A percentile compares a stretch with the other conserved stretches of the same genome.
Evolutionary conservation across 2,888 invertebrate genomes (phyloP).

Genomic region (Agrotis clavis): DNA sequence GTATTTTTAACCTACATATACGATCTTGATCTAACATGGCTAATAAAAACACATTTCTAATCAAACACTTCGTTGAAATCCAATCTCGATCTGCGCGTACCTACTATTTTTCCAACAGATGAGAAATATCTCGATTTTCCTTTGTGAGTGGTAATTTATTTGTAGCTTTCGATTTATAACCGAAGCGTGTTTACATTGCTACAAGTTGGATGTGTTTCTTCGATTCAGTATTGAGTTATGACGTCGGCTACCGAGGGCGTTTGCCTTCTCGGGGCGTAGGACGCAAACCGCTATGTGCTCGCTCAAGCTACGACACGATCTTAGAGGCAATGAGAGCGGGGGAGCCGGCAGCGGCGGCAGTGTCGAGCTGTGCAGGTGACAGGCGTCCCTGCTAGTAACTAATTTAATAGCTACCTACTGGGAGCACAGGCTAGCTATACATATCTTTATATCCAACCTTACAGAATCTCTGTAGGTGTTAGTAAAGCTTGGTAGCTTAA

Average conservation of each 20-base stretch:
- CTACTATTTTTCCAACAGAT: not conserved
- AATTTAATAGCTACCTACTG: conserved; percentile 30
- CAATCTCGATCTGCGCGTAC: not conserved
- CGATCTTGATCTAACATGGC: not conserved
- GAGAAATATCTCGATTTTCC: conserved; percentile 4
- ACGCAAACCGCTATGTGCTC: not conserved
- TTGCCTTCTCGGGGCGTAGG: conserved; percentile 40
- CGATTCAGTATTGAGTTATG: conserved; percentile 43
- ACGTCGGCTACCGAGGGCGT: conserved; percentile 52
- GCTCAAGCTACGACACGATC: conserved; percentile 7
- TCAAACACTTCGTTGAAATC: not conserved
- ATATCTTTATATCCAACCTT: not conserved
- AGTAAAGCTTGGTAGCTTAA: not conserved
- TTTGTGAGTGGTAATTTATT: conserved; percentile 13
- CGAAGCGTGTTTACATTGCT: conserved; percentile 35
- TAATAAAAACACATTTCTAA: not conserved
- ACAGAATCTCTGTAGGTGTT: conserved; percentile 1
- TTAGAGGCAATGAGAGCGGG: conserved; percentile 1
- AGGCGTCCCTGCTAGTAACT: conserved; percentile 39
- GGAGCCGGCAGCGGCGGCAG: conserved; percentile 3
- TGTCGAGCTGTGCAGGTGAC: conserved; percentile 34
- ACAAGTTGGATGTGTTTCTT: conserved; percentile 29
- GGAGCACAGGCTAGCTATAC: not conserved
- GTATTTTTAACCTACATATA: not conserved
- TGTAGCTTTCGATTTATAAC: conserved; percentile 24